phyloP scores from a whole-genome alignment of 2,888 invertebrate genomes.

The Mimas tiliae region DNA sequence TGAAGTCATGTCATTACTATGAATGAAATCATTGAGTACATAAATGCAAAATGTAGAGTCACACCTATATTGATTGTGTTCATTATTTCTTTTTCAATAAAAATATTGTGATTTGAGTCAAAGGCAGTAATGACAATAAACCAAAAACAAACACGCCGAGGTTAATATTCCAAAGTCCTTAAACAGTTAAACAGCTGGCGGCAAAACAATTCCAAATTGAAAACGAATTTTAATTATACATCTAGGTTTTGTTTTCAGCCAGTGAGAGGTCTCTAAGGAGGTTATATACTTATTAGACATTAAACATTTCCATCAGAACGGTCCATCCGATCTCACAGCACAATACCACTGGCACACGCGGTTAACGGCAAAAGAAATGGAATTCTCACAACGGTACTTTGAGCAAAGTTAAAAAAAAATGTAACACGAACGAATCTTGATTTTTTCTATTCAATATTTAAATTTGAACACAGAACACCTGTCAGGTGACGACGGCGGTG shows the following conservation, averaged over 20 bases:
- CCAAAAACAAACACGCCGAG: background rate
- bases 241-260: constrained; percentile 26
- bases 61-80: background rate
- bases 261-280: constrained; percentile 28
- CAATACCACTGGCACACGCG: constrained; percentile 61
- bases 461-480: constrained; percentile 58
- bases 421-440: constrained; percentile 68
- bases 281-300: constrained; percentile 38
- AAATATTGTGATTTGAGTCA: background rate
- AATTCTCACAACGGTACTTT: constrained; percentile 58
- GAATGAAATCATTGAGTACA: background rate
- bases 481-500: constrained; percentile 45
- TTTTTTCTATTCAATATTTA: constrained; percentile 49
- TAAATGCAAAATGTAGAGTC: constrained; percentile 7
- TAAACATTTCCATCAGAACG: constrained; percentile 53
- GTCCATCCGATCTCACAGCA: constrained; percentile 63
- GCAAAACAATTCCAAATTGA: constrained; percentile 15
- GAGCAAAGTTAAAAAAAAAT: constrained; percentile 40
- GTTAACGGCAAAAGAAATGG: constrained; percentile 53
- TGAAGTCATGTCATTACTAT: background rate
- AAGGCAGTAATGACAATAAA: background rate
- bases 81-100: constrained; percentile 1
- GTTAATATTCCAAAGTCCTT: constrained; percentile 3
- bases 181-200: constrained; percentile 28
- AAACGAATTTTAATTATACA: constrained; percentile 4